Evolutionary conservation across 1,140 invertebrate genomes (phyloP).

Genomic region (Leptopilina clavipes): DNA sequence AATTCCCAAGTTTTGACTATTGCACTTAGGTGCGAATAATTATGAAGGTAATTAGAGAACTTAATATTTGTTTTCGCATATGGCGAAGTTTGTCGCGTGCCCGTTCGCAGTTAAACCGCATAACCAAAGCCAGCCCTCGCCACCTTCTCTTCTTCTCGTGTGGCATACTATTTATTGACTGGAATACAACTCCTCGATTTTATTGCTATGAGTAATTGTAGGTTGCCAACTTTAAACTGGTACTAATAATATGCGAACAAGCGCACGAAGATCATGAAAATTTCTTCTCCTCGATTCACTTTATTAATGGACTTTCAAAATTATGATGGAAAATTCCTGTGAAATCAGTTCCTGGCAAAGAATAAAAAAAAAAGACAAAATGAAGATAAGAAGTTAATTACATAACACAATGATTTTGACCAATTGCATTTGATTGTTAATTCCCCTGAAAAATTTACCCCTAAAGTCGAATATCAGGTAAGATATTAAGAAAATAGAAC

Average conservation of each 20-base stretch:
- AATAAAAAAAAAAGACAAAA: too few relatives aligned
- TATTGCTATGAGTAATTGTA: constrained; percentile 49
- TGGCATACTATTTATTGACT: constrained; percentile 47
- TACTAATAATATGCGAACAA: background rate
- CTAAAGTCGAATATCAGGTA: too few relatives aligned
- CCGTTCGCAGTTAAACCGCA: constrained; percentile 33
- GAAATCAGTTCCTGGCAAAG: too few relatives aligned
- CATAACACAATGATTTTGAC: too few relatives aligned
- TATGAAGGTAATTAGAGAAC: constrained; percentile 14
- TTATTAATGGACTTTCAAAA: background rate
- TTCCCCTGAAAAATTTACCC: too few relatives aligned
- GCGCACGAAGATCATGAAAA: constrained; percentile 44
- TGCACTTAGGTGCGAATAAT: background rate
- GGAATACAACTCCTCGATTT: constrained; percentile 44
- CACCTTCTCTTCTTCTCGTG: constrained; percentile 27
- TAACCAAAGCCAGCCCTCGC: constrained; percentile 16
- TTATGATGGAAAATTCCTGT: background rate
- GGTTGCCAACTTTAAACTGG: constrained; percentile 30
- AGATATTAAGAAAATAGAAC: too few relatives aligned
- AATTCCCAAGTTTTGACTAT: background rate
- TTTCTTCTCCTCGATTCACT: constrained; percentile 37
- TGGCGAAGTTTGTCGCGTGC: constrained; percentile 17
- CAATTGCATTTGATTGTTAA: too few relatives aligned
- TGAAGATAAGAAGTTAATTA: too few relatives aligned
- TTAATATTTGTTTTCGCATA: constrained; percentile 22